Evolutionary conservation across 2,797 vertebrate species (phyloP).

Genomic region (Falco biarmicus): DNA sequence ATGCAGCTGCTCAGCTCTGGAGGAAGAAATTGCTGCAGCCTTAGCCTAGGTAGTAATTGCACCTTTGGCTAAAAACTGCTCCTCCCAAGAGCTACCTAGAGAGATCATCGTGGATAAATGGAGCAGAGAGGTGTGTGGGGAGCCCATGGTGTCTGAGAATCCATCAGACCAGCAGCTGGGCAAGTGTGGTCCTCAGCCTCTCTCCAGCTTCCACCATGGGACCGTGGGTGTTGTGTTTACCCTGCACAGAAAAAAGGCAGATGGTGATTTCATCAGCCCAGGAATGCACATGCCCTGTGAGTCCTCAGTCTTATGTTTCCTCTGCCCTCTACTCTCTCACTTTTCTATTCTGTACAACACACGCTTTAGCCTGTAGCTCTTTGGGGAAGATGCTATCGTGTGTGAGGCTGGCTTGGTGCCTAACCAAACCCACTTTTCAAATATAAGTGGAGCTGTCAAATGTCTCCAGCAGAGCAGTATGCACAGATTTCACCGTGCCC

Average conservation of each 20-base stretch:
- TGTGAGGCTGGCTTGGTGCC: background rate
- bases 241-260: background rate
- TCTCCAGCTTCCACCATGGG: background rate
- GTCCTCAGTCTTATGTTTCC: background rate
- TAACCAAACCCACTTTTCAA: background rate
- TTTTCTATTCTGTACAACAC: background rate
- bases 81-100: background rate
- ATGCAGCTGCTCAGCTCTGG: background rate
- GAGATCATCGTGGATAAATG: background rate
- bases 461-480: background rate
- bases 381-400: background rate
- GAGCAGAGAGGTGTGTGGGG: background rate
- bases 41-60: background rate
- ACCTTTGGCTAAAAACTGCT: background rate
- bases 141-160: background rate
- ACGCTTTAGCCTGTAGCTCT: background rate
- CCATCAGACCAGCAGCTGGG: background rate
- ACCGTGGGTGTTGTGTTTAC: background rate
- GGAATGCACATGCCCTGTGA: background rate
- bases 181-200: background rate
- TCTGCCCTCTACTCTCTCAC: background rate
- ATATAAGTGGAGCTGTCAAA: background rate
- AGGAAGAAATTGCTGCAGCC: background rate
- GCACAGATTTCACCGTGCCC: fast-evolving
- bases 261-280: background rate